Evolutionary conservation across 2,888 invertebrate species (phyloP), one percentile per base, ranked within the genome.

Genomic region (Strigamia crassipes): DNA sequence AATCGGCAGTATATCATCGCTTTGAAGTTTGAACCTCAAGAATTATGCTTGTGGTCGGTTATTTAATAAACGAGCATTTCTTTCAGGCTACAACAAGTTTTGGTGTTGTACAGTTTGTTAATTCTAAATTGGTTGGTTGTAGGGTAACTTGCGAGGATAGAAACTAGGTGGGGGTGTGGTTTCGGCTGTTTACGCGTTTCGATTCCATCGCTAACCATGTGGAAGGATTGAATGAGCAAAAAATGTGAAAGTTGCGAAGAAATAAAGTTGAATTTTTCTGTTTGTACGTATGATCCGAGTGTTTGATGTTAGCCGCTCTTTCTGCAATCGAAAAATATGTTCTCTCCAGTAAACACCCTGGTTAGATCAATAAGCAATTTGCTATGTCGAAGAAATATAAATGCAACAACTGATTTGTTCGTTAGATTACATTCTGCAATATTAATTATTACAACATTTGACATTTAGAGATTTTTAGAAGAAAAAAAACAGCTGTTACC

Each of bases 361-460:
- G 21, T 31, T 73, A 31, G 73, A 73, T 73, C 73, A 73, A 73
- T 73, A 73, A 73, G 73, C 73, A 73, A 73, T 73, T 73, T 27
- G 73, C 13, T 38, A 38, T 10, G 38, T 38, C 27, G 27, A 27
- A 27, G 27, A 27, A 27, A 27, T 27, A 27, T 27, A 27, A 27
- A 27, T 27, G 27, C 27, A 27, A 27, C 73, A 27, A 73, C 73
- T 73, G 27, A 31, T 66, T 66, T 66, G 23, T 21, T 27, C 27
- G 27, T 27, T 27, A 27, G 27, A 27, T 27, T 27, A 27, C 1
- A 27, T 27, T 27, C 27, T 27, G 27, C 3, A 27, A 27, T 27
- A 27, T 27, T 27, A 27, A 27, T 27, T 27, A 27, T 27, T 27
- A 3, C 27, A 3, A 27, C 27, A 3, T 27, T 27, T 3, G 27